phyloP scores from a whole-genome alignment of 37 sponge, comb jelly and placozoan species.

The Halisarca cf. caerulea region DNA sequence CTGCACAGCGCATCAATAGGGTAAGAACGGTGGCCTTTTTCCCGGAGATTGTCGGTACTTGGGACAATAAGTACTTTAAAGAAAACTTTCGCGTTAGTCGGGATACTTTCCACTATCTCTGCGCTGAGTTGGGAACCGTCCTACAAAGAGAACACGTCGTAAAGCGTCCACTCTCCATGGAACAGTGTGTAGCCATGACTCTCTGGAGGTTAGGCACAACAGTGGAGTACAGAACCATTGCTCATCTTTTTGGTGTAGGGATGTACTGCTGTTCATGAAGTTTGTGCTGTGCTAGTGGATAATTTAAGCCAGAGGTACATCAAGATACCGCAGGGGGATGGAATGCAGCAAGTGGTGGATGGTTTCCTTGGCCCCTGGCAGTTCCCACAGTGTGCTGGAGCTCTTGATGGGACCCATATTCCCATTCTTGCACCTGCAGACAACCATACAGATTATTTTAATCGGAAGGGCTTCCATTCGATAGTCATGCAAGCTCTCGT shows the following conservation, averaged over 20 bases:
- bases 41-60: too few species aligned
- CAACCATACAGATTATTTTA: slow-evolving; percentile 39
- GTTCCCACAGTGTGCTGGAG: slow-evolving; percentile 45
- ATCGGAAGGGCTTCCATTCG: slow-evolving; percentile 37
- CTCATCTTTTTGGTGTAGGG: slow-evolving; percentile 41
- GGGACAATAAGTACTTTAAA: too few species aligned
- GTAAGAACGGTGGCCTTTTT: too few species aligned
- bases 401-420: slow-evolving; percentile 50
- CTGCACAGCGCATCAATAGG: too few species aligned
- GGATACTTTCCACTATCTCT: not conserved
- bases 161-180: slow-evolving; percentile 22
- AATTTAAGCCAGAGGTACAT: slow-evolving; percentile 6
- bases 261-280: slow-evolving; percentile 27
- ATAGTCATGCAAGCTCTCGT: slow-evolving; percentile 37
- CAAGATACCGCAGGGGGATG: not conserved
- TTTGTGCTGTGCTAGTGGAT: slow-evolving; percentile 16
- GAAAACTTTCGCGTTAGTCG: not conserved
- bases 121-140: not conserved
- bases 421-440: slow-evolving; percentile 27
- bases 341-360: slow-evolving; percentile 12
- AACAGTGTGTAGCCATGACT: slow-evolving; percentile 40
- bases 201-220: slow-evolving; percentile 49
- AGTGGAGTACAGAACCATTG: slow-evolving; percentile 39
- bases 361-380: slow-evolving; percentile 33
- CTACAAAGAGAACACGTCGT: not conserved